Evolutionary conservation across 1,140 invertebrate species (phyloP).

Genomic region (silkworm (Bombyx mori)): ASM3026992v2 NC_085116.1:10355501-10356000

Average conservation of each 20-base stretch:
- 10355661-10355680: no score
- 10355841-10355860: constrained; percentile 67
- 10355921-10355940: constrained; percentile 56
- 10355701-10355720: background rate
- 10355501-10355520: no score
- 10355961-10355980: constrained; percentile 58
- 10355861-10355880: constrained; percentile 63
- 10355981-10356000: constrained; percentile 25
- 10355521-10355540: no score
- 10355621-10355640: no score
- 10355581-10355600: no score
- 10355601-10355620: no score
- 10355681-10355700: background rate
- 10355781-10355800: constrained; percentile 43
- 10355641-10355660: no score
- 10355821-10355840: constrained; percentile 68
- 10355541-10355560: no score
- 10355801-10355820: constrained; percentile 68
- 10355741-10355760: constrained; percentile 15
- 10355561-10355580: no score
- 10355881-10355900: constrained; percentile 59
- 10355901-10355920: constrained; percentile 56
- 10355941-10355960: constrained; percentile 49
- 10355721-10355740: background rate
- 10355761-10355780: constrained; percentile 39